Evolutionary conservation across 1,140 invertebrate genomes (phyloP).

Genomic region (Aleiodes sp.): DNA sequence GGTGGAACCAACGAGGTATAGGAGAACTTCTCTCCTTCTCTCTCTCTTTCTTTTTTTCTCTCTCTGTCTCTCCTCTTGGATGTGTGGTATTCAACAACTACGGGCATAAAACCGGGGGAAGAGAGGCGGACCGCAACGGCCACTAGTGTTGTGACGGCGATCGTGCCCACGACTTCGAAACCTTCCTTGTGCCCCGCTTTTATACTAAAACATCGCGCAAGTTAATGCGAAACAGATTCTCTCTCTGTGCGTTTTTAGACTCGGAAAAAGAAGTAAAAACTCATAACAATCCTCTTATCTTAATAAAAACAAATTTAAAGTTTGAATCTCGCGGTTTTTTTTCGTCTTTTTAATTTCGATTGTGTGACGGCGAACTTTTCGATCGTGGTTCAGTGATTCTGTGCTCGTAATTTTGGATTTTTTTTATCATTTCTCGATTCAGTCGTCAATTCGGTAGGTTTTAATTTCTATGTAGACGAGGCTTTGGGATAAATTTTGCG

Average conservation of each 20-base stretch:
- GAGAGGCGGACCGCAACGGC: slow-evolving; percentile 40
- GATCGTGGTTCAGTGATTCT: too few species aligned
- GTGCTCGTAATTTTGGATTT: too few species aligned
- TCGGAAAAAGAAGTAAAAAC: too few species aligned
- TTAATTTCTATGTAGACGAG: not conserved
- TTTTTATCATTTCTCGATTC: too few species aligned
- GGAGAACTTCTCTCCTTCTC: slow-evolving; percentile 16
- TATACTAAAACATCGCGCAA: slow-evolving; percentile 1
- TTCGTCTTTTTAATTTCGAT: too few species aligned
- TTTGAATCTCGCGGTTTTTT: too few species aligned
- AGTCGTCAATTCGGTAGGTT: too few species aligned
- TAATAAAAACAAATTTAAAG: too few species aligned
- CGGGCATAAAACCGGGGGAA: slow-evolving; percentile 12
- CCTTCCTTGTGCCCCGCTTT: slow-evolving; percentile 19
- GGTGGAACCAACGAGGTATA: not conserved
- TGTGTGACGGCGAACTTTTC: too few species aligned
- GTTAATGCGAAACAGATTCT: not conserved
- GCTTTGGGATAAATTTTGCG: too few species aligned
- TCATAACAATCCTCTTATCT: not conserved
- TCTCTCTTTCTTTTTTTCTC: not conserved
- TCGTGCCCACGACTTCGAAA: slow-evolving; percentile 50
- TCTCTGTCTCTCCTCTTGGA: too few species aligned
- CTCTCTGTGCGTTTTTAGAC: too few species aligned
- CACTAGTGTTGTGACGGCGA: slow-evolving; percentile 60
- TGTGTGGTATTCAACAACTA: slow-evolving; percentile 22